Percentiles rank a stretch among this genome's conserved stretches.
Conservation (phyloP, 2,113 vertebrate species). For the Nyctereutes procyonoides region DNA sequence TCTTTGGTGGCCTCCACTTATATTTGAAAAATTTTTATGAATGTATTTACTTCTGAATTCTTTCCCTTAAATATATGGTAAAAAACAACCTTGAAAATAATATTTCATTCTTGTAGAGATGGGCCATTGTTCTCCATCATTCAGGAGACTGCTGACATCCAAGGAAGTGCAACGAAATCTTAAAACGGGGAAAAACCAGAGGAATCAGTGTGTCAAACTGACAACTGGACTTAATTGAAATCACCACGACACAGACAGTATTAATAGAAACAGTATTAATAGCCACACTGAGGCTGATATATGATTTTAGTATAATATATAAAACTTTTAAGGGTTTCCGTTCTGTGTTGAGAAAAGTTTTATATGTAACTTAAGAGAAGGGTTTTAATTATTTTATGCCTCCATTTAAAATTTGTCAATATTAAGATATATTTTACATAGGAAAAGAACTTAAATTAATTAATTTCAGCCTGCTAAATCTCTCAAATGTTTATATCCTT, state of each 20-base stretch:
- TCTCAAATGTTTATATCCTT: conserved; percentile 19
- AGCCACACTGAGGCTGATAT: not conserved
- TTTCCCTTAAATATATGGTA: conserved; percentile 41
- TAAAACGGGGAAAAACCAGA: not conserved
- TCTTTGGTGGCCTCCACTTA: conserved; percentile 75
- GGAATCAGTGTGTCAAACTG: not conserved
- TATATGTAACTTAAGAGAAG: not conserved
- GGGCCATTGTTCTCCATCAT: conserved; percentile 1
- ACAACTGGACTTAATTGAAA: not conserved
- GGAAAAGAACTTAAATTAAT: conserved; percentile 32
- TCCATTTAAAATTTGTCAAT: conserved; percentile 20
- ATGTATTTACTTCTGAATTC: conserved; percentile 62
- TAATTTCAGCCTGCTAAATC: not conserved
- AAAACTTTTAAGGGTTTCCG: not conserved
- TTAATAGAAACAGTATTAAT: not conserved
- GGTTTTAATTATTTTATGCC: not conserved
- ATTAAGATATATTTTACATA: not conserved
- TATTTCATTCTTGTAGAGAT: conserved; percentile 38
- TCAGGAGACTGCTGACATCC: not conserved
- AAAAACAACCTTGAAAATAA: conserved; percentile 54
- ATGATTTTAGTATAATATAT: not conserved
- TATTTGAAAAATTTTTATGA: conserved; percentile 67
- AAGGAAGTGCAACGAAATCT: not conserved
- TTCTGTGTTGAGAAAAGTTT: not conserved
- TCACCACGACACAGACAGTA: not conserved